Base-by-base conservation (phyloP, 2,797 vertebrate species). In the Neosilurus mollespiculum region DNA sequence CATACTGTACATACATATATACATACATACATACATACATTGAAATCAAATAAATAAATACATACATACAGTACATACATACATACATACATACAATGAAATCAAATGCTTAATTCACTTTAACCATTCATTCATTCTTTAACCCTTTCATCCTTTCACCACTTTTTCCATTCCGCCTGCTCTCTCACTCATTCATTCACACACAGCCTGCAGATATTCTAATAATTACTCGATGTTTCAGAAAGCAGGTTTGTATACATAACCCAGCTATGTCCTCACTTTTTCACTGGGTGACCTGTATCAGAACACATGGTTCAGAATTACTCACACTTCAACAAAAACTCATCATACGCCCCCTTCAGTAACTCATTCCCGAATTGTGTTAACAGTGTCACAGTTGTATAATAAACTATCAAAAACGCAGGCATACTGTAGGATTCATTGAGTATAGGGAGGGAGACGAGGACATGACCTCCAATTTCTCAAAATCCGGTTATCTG, bases 371-470 rank as follows among this genome's bases (percentile, higher is more conserved):
- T 77, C 12, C 73, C 37, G n/a, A 61, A 24, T 70, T 30, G 43
- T 61, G 56, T 62, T 78, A 83, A 78, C n/a, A 59, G n/a, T 34
- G 43, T 67, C 26, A 56, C 12, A 37, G n/a, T 70, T 78, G 65
- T 62, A 24, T 78, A 70, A 70, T 70, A 70, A 34, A 78, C 65
- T 30, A 12, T 72, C 14, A 49, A 73, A 24, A n/a, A 10, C 43
- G 54, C 18, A 22, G 9, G 18, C 22, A 54, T 72, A 75, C 53
- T 56, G 53, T 34, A 56, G 72, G 24, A 56, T 72, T 56, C 53
- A 18, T 30, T 73, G 51, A 15, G 24, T 56, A 73, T 30, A 3
- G 24, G 24, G 24, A 73, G 16, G 24, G 16, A 16, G 24, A 10
- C 0, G 4, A 5, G n/a, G 53, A 54, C 24, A 20, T 75, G 53